Base-by-base conservation (phyloP, 2,797 vertebrate genomes). In the Scyliorhinus canicula region DNA sequence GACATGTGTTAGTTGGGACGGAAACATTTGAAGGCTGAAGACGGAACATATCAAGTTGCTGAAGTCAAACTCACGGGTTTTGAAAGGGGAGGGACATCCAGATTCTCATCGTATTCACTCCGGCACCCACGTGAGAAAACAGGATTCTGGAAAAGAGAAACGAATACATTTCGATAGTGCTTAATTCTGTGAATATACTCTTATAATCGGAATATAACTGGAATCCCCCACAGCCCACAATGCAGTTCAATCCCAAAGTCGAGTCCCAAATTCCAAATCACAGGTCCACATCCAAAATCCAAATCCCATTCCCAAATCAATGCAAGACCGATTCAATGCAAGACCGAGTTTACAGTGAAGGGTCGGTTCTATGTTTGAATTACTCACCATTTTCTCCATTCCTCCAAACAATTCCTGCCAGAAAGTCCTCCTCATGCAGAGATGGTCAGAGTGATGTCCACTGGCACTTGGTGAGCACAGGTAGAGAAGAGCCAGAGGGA, bases 31-130 rank as follows among this genome's bases (percentile, higher is more conserved):
- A 28, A 50, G 47, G 3, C n/a, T 60, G 14, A 55, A n/a, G n/a
- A 31, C n/a, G 86, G 86, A 21, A 90, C 19, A 35, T 35, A 52
- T 4, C 86, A 7, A 60, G 31, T 90, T 40, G n/a, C 21, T 90
- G 55, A 60, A 90, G 35, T 57, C 86, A 90, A 60, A 90, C 86
- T 90, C 86, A 90, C 86, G 16, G 35, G 86, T 7, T 57, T n/a
- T 90, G 60, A 79, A 93, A 93, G 28, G 8, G 40, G 6, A 28
- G 91, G 60, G 9, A n/a, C 26, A 28, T 44, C 21, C 24, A 67
- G 26, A 69, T 65, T 44, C 26, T 11, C 9, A 8, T 67, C n/a
- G 26, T 93, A 44, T 93, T 93, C 63, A 44, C 2, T 12, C 40
- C 63, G 67, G 63, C 91, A 93, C 63, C 47, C 91, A 11, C 7